Base-by-base conservation (phyloP, 53 echinoderm and acorn worm species). In the Luidia sarsii region DNA sequence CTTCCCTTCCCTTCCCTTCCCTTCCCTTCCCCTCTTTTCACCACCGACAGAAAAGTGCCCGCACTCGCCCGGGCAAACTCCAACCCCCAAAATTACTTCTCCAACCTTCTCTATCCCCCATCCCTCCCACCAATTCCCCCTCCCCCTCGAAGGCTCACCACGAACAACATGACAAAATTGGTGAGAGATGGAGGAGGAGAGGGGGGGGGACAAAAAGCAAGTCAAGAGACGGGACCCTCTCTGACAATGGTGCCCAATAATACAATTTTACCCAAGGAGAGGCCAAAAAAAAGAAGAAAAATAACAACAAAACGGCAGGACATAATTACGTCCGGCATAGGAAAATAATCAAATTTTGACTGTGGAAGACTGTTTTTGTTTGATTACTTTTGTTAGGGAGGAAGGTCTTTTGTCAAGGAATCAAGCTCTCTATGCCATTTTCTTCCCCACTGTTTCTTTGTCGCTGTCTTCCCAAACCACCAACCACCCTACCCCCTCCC, bases 331-430 rank as follows among this genome's bases (percentile, higher is more conserved):
- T 46, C 62, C 59, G 61, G 62, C 41, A 61, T 48, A 46, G 48
- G 46, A 60, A 77, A 77, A 77, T 77, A 77, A 77, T 77, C 60
- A 77, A 77, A 77, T 77, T 67, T 46, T 60, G 77, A 60, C 77
- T 46, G 11, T 43, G 77, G 61, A n/a, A n/a, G 62, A 31, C 61
- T 60, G 61, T 61, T 77, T 77, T 77, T 77, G 77, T 77, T 10
- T 77, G 77, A 77, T 77, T 77, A 37, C 77, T 77, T 77, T 77
- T 77, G 60, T 77, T 77, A 31, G 32, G 14, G n/a, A n/a, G n/a
- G n/a, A n/a, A n/a, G n/a, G n/a, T 57, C 74, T 74, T 74, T 74
- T 74, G 74, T 74, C 57, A 56, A 35, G 2, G 37, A 25, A 8
- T 28, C 74, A 33, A 38, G 57, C 20, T 21, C 56, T 19, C 56